Evolutionary conservation across 2,888 invertebrate species (phyloP).

Genomic region (Parthenolecanium corni): DNA sequence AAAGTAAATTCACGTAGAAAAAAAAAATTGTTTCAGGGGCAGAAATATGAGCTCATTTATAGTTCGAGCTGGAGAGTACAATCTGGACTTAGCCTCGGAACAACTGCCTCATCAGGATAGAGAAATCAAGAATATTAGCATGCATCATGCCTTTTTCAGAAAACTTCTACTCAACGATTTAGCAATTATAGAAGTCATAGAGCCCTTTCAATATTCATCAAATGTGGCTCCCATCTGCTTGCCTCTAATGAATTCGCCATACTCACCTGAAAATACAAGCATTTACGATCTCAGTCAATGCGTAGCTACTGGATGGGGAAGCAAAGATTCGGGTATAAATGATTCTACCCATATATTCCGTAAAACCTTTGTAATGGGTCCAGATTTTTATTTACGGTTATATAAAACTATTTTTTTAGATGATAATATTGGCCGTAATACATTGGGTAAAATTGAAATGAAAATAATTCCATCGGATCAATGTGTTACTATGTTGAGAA

Average conservation of each 20-base stretch:
- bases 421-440: too few relatives aligned
- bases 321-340: too few relatives aligned
- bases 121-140: constrained; percentile 41
- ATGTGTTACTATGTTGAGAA: neutral
- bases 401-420: too few relatives aligned
- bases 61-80: constrained; percentile 69
- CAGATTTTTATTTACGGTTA: too few relatives aligned
- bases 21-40: too few relatives aligned
- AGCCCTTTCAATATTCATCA: constrained; percentile 47
- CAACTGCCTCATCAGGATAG: constrained; percentile 55
- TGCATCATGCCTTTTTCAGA: constrained; percentile 46
- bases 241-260: constrained; percentile 44
- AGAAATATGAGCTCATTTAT: constrained; percentile 34
- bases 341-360: too few relatives aligned
- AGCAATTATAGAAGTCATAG: constrained; percentile 51
- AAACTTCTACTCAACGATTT: constrained; percentile 53
- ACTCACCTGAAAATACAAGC: constrained; percentile 30
- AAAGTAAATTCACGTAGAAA: too few relatives aligned
- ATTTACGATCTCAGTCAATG: constrained; percentile 43
- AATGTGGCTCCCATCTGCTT: constrained; percentile 62
- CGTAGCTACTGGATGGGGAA: constrained; percentile 61
- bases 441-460: neutral
- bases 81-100: constrained; percentile 63
- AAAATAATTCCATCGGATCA: neutral
- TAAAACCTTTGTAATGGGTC: too few relatives aligned